Evolutionary conservation across 2,113 vertebrate genomes (phyloP), one percentile per base, ranked within the genome.

Genomic region (Atrichornis clamosus): DNA sequence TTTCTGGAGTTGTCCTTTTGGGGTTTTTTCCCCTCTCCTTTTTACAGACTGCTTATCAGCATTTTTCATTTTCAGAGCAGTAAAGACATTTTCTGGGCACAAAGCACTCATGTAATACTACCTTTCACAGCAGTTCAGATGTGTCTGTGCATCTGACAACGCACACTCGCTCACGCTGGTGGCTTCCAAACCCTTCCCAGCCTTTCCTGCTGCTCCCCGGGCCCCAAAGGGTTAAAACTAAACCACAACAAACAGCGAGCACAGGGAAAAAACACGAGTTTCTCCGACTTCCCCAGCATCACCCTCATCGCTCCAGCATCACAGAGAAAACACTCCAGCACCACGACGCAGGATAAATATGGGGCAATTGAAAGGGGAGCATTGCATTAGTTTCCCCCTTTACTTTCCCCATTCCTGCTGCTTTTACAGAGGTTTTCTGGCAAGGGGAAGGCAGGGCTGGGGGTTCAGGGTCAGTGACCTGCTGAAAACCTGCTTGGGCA

Each of bases 201-300:
- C 62, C 27, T 93, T 67, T 41, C 21, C 72, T 23, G 39, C 74
- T 49, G 41, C 92, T 78, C 64, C 28, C 64, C 1, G 3, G 37
- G 33, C 69, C 60, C 9, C 60, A 69, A 89, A 93, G 96, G 91
- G 93, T 95, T 96, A 95, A 93, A 95, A 94, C 78, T 82, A 96
- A 96, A 96, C 90, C 93, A 97, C 93, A 96, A 95, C 95, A 96
- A 95, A 88, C 90, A 91, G 65, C 33, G 59, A 94, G 65, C 81
- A 70, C 75, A 55, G 56, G 39, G 21, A 44, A 67, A 76, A 55
- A 73, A 47, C 89, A 82, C 20, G 79, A 97, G 95, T 97, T 96
- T 80, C 87, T 92, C 78, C 3, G 79, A 94, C 78, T 96, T 93
- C 52, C 49, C 78, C 77, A 89, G 59, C 62, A 88, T 94, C 91